Conservation (phyloP, 2,113 vertebrate genomes). For the Aptenodytes patagonicus region DNA sequence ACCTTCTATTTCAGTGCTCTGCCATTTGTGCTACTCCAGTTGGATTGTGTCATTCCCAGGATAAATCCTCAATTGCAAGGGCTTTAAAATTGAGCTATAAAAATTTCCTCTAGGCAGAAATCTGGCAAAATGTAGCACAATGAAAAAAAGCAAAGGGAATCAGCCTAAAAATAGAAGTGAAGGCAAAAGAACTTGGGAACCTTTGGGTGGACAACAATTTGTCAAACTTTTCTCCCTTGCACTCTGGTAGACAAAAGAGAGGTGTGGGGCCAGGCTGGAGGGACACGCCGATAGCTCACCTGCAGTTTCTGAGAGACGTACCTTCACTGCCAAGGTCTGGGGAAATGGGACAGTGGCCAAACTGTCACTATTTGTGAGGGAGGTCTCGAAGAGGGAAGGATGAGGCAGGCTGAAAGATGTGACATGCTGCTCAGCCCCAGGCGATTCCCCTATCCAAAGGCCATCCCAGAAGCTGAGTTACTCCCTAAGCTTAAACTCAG, state of each 20-base stretch:
- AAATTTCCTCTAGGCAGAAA: constrained; percentile 67
- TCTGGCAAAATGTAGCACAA: constrained; percentile 52
- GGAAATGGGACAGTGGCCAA: background rate
- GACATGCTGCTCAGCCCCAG: background rate
- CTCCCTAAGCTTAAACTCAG: background rate
- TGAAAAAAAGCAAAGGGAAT: background rate
- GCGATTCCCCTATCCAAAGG: background rate
- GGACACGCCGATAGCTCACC: background rate
- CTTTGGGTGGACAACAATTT: constrained; percentile 10
- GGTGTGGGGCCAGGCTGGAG: background rate
- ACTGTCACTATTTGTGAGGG: background rate
- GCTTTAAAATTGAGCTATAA: constrained; percentile 65
- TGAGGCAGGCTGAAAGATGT: background rate
- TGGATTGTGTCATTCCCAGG: constrained; percentile 48
- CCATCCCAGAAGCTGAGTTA: background rate
- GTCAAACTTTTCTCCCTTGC: background rate
- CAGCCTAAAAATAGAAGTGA: constrained; percentile 48
- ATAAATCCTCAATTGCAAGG: constrained; percentile 66
- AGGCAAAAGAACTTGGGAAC: constrained; percentile 16
- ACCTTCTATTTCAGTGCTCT: constrained; percentile 56
- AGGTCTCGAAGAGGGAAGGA: background rate
- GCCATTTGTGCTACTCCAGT: constrained; percentile 47
- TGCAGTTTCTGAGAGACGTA: background rate
- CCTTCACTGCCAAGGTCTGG: background rate
- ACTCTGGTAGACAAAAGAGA: background rate